These are phyloP conservation scores for Cataglyphis livida DNA, from an alignment of 2,888 invertebrate species.

Conservation along the genomic window DNA sequence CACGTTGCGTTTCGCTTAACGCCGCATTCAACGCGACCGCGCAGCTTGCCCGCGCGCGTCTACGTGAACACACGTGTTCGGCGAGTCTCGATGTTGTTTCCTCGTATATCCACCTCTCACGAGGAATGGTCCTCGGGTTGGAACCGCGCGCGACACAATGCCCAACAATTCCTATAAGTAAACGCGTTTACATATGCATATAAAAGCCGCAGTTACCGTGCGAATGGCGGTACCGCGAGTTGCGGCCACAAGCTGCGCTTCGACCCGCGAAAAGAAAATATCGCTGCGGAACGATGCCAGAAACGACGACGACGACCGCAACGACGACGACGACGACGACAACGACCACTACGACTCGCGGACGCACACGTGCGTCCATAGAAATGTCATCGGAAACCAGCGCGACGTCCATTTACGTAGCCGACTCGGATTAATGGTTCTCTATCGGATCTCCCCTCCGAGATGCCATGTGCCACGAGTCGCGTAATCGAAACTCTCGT, in stretches of 20 bases:
- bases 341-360: slow-evolving; percentile 45
- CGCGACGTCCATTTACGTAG: slow-evolving; percentile 64
- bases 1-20: slow-evolving; percentile 57
- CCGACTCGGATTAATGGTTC: slow-evolving; percentile 71
- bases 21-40: slow-evolving; percentile 47
- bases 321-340: slow-evolving; percentile 25
- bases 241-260: slow-evolving; percentile 67
- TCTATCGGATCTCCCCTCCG: slow-evolving; percentile 55
- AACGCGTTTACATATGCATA: slow-evolving; percentile 80
- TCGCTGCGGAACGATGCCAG: slow-evolving; percentile 44
- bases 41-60: not conserved
- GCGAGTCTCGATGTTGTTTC: slow-evolving; percentile 55
- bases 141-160: slow-evolving; percentile 72
- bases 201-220: slow-evolving; percentile 75
- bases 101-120: slow-evolving; percentile 53
- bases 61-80: slow-evolving; percentile 44
- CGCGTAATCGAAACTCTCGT: slow-evolving; percentile 65
- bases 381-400: slow-evolving; percentile 73
- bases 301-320: slow-evolving; percentile 28
- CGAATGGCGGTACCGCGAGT: slow-evolving; percentile 67
- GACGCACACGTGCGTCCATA: slow-evolving; percentile 70
- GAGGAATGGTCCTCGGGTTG: slow-evolving; percentile 70
- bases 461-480: slow-evolving; percentile 51
- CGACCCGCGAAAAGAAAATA: slow-evolving; percentile 78
- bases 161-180: slow-evolving; percentile 75